Percentiles rank a stretch among this genome's conserved stretches.
These are phyloP conservation scores for Marmota flaviventris DNA, from an alignment of 2,113 vertebrate species.

Conservation along the genomic window DNA sequence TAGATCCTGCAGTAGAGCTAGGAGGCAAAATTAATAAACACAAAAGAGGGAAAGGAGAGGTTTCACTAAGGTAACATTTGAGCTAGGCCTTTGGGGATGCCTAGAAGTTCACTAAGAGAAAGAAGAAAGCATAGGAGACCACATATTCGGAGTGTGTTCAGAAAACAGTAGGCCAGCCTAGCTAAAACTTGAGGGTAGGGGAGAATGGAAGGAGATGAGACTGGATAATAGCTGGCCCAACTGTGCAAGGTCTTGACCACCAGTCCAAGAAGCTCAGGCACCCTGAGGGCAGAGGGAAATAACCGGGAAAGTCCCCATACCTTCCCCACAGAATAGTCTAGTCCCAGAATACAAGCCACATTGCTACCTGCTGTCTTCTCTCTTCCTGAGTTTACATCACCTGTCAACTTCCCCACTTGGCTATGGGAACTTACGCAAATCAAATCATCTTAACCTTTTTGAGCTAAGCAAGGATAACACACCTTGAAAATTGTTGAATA, in stretches of 20 bases:
- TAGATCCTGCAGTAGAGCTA: background rate
- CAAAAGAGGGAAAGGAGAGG: background rate
- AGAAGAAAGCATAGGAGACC: background rate
- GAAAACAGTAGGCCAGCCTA: background rate
- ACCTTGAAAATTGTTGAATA: constrained; percentile 40
- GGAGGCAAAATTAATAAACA: background rate
- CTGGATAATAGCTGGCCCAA: background rate
- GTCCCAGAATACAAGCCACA: background rate
- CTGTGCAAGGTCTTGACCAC: constrained; percentile 2
- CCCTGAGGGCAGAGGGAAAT: background rate
- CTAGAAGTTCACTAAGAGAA: background rate
- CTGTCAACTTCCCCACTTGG: background rate
- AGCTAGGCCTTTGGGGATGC: background rate
- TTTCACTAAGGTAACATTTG: background rate
- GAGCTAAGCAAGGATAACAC: background rate
- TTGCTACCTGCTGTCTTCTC: background rate
- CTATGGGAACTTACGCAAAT: constrained; percentile 9
- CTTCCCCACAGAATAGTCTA: background rate
- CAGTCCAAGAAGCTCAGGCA: background rate
- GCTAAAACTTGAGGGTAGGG: background rate
- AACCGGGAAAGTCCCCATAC: background rate
- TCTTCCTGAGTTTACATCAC: background rate
- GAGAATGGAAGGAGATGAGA: background rate
- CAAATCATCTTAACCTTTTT: constrained; percentile 3
- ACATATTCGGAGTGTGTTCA: background rate